These are phyloP conservation scores for Falco biarmicus DNA, from an alignment of 2,797 vertebrate genomes.

Conservation along the genomic window DNA sequence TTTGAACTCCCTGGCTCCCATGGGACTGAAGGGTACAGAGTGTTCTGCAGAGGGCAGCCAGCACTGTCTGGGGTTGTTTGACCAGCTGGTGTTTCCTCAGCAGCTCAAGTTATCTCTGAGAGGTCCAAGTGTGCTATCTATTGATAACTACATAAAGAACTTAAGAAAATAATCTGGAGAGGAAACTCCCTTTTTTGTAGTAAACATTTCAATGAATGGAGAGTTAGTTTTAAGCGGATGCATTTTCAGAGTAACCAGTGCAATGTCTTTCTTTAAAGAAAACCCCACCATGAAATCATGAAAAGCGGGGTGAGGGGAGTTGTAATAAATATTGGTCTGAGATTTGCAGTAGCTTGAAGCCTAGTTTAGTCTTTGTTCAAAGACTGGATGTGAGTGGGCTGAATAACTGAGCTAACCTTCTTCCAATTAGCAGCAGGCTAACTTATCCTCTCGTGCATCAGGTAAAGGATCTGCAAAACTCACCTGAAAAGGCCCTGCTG, in stretches of 20 bases:
- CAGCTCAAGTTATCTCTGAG: neutral
- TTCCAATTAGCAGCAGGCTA: neutral
- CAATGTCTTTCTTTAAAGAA: neutral
- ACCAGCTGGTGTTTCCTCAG: neutral
- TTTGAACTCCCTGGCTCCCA: neutral
- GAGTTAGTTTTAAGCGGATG: neutral
- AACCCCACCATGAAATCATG: neutral
- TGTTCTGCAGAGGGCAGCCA: neutral
- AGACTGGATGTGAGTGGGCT: neutral
- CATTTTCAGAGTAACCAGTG: neutral
- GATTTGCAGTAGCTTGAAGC: neutral
- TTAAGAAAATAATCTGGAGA: neutral
- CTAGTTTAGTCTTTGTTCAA: neutral
- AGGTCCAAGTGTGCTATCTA: neutral
- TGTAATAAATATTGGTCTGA: neutral
- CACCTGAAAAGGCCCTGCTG: conserved; percentile 82
- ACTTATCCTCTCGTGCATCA: fast-evolving
- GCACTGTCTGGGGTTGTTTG: neutral
- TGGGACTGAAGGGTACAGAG: neutral
- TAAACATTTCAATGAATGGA: neutral
- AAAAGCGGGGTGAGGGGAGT: neutral
- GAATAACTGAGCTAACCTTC: neutral
- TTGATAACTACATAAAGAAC: neutral
- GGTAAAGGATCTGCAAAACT: neutral
- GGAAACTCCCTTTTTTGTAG: neutral